Conservation (phyloP, 2,888 invertebrate genomes). For the Ditula angustiorana region DNA sequence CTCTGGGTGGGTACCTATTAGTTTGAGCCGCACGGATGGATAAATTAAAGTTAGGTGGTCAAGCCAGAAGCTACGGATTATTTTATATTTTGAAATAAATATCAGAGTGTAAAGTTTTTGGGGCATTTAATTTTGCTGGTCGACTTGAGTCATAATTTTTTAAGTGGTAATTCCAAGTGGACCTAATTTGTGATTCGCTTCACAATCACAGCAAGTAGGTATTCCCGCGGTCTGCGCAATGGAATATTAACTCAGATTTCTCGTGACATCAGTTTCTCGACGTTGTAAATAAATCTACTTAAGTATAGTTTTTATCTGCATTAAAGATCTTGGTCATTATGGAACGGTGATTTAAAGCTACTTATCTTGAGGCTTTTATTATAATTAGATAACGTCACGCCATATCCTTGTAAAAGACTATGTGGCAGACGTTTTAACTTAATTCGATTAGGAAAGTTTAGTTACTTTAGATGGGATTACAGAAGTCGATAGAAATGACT, state of each 20-base stretch:
- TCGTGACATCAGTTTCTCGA: conserved; percentile 9
- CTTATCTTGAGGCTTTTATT: conserved; percentile 1
- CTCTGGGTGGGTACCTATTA: too few relatives aligned
- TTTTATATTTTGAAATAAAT: too few relatives aligned
- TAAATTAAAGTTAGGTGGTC: too few relatives aligned
- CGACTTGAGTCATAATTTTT: not conserved
- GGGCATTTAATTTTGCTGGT: too few relatives aligned
- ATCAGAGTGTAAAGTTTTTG: too few relatives aligned
- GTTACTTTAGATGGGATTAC: not conserved
- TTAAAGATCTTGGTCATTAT: conserved; percentile 14
- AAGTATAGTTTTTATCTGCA: conserved; percentile 1
- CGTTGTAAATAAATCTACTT: not conserved
- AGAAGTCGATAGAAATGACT: not conserved
- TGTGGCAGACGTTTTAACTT: not conserved
- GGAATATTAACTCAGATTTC: conserved; percentile 9
- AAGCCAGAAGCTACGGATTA: too few relatives aligned
- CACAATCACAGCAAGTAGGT: conserved; percentile 13
- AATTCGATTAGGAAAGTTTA: not conserved
- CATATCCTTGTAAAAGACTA: not conserved
- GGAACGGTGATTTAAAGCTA: not conserved
- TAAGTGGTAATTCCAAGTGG: conserved; percentile 1
- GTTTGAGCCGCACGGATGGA: too few relatives aligned
- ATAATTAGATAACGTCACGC: not conserved
- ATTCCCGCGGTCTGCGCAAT: conserved; percentile 9
- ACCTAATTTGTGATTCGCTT: conserved; percentile 25